Conservation (phyloP, 1,140 invertebrate species). For the Drosophila ogumai region DNA sequence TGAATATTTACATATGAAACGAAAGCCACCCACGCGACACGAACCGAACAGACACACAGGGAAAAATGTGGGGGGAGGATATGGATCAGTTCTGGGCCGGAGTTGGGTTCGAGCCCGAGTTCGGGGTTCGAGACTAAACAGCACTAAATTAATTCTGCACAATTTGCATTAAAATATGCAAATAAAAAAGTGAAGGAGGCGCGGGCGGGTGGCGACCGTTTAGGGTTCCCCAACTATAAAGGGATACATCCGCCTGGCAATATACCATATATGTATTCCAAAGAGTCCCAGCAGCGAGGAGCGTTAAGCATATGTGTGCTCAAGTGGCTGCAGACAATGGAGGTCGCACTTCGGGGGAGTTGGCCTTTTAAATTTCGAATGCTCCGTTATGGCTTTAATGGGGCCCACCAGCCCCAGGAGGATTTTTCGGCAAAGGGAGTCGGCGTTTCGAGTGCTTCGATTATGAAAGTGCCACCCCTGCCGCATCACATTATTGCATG, state of each 20-base stretch:
- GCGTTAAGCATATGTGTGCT: conserved; percentile 77
- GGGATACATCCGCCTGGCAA: conserved; percentile 23
- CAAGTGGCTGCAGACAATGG: conserved; percentile 62
- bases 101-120: conserved; percentile 13
- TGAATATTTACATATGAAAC: conserved; percentile 80
- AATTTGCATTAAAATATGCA: conserved; percentile 83
- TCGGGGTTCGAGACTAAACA: conserved; percentile 73
- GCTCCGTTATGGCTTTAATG: conserved; percentile 66
- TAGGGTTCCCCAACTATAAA: conserved; percentile 66
- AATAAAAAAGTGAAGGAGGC: conserved; percentile 73
- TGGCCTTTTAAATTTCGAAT: conserved; percentile 73
- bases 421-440: conserved; percentile 3
- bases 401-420: conserved; percentile 21
- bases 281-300: conserved; percentile 61
- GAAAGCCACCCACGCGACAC: conserved; percentile 70
- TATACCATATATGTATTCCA: conserved; percentile 19
- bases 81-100: conserved; percentile 24
- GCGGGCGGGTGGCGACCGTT: conserved; percentile 47
- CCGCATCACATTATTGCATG: conserved; percentile 27
- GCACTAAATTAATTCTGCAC: conserved; percentile 82
- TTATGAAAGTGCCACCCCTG: conserved; percentile 70
- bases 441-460: conserved; percentile 60
- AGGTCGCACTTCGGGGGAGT: conserved; percentile 5
- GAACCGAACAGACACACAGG: conserved; percentile 46
- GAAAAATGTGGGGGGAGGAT: conserved; percentile 11